phyloP scores from a whole-genome alignment of 23 tunicate species.

The Trididemnum clinides region DNA sequence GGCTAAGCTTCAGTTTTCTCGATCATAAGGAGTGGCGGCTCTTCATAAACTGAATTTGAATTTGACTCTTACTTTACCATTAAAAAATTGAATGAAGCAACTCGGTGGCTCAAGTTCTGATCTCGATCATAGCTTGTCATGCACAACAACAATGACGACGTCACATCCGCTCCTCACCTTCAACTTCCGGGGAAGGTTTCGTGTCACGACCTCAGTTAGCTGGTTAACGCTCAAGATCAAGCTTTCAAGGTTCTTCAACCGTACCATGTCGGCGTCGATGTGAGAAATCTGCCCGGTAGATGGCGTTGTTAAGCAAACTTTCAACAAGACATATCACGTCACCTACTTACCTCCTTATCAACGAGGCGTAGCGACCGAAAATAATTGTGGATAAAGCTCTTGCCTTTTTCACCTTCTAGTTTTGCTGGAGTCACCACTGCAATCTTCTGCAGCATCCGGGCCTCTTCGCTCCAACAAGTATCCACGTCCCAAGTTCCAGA shows the following conservation, averaged over 20 bases:
- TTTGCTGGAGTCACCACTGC: conserved; percentile 75
- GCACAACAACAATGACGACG: no score
- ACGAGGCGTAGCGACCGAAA: conserved; percentile 63
- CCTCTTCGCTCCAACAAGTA: conserved; percentile 82
- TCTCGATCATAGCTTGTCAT: no score
- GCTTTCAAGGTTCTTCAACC: conserved; percentile 47
- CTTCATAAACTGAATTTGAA: no score
- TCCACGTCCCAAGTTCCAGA: conserved; percentile 90
- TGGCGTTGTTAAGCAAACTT: no score
- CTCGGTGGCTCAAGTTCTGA: no score
- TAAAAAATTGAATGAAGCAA: no score
- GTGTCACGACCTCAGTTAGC: conserved; percentile 46
- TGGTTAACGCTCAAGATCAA: conserved; percentile 79
- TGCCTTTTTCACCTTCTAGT: conserved; percentile 28
- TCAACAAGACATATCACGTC: no score
- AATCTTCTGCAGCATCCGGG: conserved; percentile 50
- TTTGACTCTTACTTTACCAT: no score
- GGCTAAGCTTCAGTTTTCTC: no score
- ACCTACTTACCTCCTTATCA: conserved; percentile 61
- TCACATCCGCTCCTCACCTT: no score
- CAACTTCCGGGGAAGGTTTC: conserved; percentile 55
- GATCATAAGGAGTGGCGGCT: no score
- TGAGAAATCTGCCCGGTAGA: conserved; percentile 57
- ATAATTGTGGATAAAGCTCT: conserved; percentile 43
- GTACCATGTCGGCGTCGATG: conserved; percentile 45